Percentiles rank a stretch among this genome's conserved stretches.
These are phyloP conservation scores for Halichondria panicea DNA, from an alignment of 37 sponge, comb jelly and placozoan genomes.

Conservation along the genomic window DNA sequence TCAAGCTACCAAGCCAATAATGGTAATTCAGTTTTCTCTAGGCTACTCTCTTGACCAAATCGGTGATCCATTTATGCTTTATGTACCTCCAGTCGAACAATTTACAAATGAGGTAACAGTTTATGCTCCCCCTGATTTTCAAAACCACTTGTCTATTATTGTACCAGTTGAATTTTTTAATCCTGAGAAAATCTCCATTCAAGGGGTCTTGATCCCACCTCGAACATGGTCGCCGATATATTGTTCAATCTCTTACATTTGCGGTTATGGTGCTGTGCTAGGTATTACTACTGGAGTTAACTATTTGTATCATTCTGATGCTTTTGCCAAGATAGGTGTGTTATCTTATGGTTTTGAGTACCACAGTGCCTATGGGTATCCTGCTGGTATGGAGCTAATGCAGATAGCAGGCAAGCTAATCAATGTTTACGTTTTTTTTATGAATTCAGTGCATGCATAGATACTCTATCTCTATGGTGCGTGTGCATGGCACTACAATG, in stretches of 20 bases:
- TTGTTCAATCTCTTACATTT: background rate
- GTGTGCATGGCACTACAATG: no score
- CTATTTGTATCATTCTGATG: slow-evolving; percentile 6
- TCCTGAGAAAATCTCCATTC: background rate
- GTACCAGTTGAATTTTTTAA: slow-evolving; percentile 9
- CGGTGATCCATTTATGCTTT: slow-evolving; percentile 55
- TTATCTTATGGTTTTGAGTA: slow-evolving; percentile 36
- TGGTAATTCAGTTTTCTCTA: slow-evolving; percentile 39
- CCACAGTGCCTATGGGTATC: slow-evolving; percentile 33
- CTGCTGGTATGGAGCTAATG: slow-evolving; percentile 27
- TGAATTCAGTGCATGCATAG: no score
- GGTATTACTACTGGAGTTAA: slow-evolving; percentile 9
- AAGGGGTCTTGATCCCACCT: background rate
- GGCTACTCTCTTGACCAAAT: slow-evolving; percentile 27
- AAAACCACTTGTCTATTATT: slow-evolving; percentile 11
- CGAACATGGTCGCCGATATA: slow-evolving; percentile 20
- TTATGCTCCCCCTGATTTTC: background rate
- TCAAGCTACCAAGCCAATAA: slow-evolving; percentile 19
- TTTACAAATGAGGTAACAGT: slow-evolving; percentile 23
- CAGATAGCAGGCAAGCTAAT: slow-evolving; percentile 15
- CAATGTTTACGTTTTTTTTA: background rate
- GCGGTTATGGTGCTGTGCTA: slow-evolving; percentile 24
- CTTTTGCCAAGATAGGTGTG: slow-evolving; percentile 7
- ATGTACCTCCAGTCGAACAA: slow-evolving; percentile 41
- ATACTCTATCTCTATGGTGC: no score